Evolutionary conservation across 37 sponge, comb jelly and placozoan species (phyloP), one percentile per base, ranked within the genome.

Genomic region (Geodia barretti): DNA sequence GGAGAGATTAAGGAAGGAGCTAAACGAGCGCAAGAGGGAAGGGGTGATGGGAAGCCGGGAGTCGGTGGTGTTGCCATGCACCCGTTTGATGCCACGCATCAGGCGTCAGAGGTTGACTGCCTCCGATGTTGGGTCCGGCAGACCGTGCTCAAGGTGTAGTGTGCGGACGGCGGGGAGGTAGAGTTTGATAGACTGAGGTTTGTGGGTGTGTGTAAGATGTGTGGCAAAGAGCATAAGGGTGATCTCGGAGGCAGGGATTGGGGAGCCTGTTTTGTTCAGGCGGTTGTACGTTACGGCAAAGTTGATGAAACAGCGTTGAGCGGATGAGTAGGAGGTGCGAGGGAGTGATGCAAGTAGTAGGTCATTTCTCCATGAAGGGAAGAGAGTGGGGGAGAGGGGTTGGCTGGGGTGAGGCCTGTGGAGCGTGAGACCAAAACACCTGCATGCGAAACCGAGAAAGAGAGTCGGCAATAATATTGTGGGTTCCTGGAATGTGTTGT

Each of bases 361-460:
- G 42, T 74, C 75, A 74, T 43, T 5, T 9, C 14, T 25, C 4
- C 42, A n/a, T 2, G 8, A 2, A 74, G 58, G 59, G 75, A 36
- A 43, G 58, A 3, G 54, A 29, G 58, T 30, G 33, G 28, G 70
- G 70, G 70, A 7, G 28, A 69, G 37, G 34, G 37, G 70, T 31
- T 24, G 58, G 75, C 8, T 3, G 43, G 2, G 8, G 28, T 3
- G 38, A 3, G 24, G 75, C 75, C 23, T 36, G 35, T 29, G 79
- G 77, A n/a, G 65, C 79, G 5, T 24, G 67, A 29, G 42, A 25
- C 36, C 37, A 28, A 40, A 78, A 78, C 23, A 24, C 41, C 66
- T 63, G 66, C 66, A 78, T 78, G n/a, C 64, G 37, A 67, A 39
- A 62, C 26, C 77, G 77, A 19, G 77, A 76, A 3, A 76, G 77